Conservation (phyloP, 1,140 invertebrate genomes). For the Pissodes strobi region DNA sequence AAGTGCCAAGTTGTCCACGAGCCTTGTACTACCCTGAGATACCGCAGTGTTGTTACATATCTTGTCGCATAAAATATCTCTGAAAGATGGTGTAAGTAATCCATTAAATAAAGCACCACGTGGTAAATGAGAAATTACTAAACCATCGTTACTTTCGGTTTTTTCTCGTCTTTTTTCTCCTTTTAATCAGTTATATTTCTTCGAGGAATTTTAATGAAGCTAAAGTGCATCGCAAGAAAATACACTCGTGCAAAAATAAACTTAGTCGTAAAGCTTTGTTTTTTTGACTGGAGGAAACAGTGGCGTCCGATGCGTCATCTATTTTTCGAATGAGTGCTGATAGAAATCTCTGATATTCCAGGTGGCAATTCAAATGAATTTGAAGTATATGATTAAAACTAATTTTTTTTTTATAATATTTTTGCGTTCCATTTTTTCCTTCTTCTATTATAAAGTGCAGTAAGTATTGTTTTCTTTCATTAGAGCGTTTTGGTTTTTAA, state of each 20-base stretch:
- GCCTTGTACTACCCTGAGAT: slow-evolving; percentile 2
- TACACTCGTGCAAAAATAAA: slow-evolving; percentile 7
- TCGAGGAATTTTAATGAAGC: slow-evolving; percentile 16
- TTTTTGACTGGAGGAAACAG: background rate
- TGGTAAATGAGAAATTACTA: slow-evolving; percentile 18
- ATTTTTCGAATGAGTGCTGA: no score
- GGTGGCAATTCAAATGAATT: no score
- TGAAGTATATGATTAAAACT: no score
- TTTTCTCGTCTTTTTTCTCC: slow-evolving; percentile 12
- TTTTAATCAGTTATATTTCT: slow-evolving; percentile 3
- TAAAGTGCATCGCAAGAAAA: slow-evolving; percentile 9
- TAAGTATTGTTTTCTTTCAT: no score
- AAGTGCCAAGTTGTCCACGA: background rate
- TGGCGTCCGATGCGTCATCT: no score
- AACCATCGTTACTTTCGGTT: slow-evolving; percentile 14
- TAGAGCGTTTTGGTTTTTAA: no score
- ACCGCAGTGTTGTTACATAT: slow-evolving; percentile 7
- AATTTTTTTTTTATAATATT: no score
- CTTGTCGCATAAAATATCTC: slow-evolving; percentile 9
- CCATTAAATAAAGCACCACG: slow-evolving; percentile 9
- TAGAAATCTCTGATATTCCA: no score
- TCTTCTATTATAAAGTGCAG: no score
- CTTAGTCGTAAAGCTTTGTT: background rate
- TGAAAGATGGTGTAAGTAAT: slow-evolving; percentile 13
- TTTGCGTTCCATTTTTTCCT: no score